phyloP scores from a whole-genome alignment of 2,888 invertebrate genomes.

The Chorisops tibialis region DNA sequence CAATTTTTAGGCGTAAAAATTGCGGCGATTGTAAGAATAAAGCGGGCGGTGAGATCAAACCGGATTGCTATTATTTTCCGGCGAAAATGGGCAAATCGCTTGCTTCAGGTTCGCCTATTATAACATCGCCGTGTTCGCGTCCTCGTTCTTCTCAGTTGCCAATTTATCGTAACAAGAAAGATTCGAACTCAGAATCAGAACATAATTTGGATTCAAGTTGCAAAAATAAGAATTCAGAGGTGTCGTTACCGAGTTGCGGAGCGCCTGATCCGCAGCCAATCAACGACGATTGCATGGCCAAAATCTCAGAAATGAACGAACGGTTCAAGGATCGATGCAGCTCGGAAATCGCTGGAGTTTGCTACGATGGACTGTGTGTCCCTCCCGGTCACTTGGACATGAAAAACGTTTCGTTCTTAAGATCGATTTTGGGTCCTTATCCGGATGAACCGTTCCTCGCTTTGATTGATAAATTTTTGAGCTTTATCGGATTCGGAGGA shows the following conservation, averaged over 20 bases:
- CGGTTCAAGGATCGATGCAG: too few species aligned
- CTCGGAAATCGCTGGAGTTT: not conserved
- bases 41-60: not conserved
- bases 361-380: conserved; percentile 2
- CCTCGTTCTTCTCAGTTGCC: not conserved
- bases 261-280: too few species aligned
- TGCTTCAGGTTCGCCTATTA: not conserved
- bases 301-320: too few species aligned
- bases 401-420: conserved; percentile 10
- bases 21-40: not conserved
- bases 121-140: not conserved
- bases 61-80: not conserved
- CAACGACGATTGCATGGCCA: too few species aligned
- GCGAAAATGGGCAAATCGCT: not conserved
- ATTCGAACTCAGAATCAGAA: too few species aligned
- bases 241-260: too few species aligned
- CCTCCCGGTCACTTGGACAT: not conserved
- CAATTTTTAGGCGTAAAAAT: conserved; percentile 2
- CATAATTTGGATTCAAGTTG: too few species aligned
- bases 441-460: conserved; percentile 14
- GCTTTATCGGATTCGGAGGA: conserved; percentile 7
- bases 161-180: too few species aligned
- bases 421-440: conserved; percentile 8
- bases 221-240: too few species aligned
- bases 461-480: conserved; percentile 10